Conservation (phyloP, 2,113 vertebrate species). For the Toxotes chatareus region DNA sequence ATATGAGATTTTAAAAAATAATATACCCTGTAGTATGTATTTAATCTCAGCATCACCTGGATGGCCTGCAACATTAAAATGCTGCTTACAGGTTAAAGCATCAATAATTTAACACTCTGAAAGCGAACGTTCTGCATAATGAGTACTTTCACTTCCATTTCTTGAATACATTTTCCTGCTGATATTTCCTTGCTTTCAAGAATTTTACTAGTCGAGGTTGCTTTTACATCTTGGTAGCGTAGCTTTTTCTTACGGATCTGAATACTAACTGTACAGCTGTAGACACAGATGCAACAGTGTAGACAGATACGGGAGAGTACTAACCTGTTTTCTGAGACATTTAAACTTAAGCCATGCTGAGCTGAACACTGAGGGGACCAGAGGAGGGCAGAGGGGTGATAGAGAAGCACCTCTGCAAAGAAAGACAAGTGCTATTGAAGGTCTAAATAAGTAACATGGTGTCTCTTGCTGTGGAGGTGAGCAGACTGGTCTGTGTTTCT, state of each 20-base stretch:
- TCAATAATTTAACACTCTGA: conserved; percentile 47
- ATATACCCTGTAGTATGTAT: background rate
- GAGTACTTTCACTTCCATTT: conserved; percentile 3
- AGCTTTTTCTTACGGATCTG: background rate
- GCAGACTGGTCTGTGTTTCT: conserved; percentile 71
- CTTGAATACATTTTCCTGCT: conserved; percentile 13
- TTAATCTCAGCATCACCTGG: conserved; percentile 16
- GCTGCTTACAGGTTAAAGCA: conserved; percentile 41
- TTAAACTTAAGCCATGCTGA: conserved; percentile 22
- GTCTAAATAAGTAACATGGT: conserved; percentile 66
- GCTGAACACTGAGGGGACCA: conserved; percentile 21
- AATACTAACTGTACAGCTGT: background rate
- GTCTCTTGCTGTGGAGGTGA: conserved; percentile 66
- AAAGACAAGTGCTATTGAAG: conserved; percentile 57
- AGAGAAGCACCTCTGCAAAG: conserved; percentile 29
- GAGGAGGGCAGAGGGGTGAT: conserved; percentile 24
- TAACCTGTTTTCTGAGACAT: background rate
- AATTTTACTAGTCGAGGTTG: background rate
- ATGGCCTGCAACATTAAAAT: conserved; percentile 50
- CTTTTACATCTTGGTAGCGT: background rate
- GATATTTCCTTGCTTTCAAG: background rate
- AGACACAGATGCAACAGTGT: background rate
- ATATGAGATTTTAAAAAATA: background rate
- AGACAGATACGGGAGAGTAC: background rate
- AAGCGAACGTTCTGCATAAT: conserved; percentile 17